These are phyloP conservation scores for Pogoniulus pusillus DNA, from an alignment of 2,797 vertebrate genomes.

Conservation along the genomic window DNA sequence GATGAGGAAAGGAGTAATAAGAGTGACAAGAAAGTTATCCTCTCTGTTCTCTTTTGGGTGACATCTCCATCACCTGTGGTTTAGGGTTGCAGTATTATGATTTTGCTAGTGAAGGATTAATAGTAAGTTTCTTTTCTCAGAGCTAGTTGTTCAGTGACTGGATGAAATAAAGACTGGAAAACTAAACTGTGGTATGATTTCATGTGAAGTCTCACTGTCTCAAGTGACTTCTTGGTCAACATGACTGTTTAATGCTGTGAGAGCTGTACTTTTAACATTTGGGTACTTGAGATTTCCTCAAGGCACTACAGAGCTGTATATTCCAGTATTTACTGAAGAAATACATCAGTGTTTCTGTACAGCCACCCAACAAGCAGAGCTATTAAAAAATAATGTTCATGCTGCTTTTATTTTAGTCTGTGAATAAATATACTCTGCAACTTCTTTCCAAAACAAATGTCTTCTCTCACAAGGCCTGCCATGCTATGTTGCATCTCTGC, in stretches of 20 bases:
- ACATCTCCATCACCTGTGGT: not conserved
- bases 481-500: slow-evolving; percentile 68
- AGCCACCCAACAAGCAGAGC: slow-evolving; percentile 42
- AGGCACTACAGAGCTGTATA: slow-evolving; percentile 27
- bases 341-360: slow-evolving; percentile 47
- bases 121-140: not conserved
- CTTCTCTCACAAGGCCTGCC: slow-evolving; percentile 73
- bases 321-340: slow-evolving; percentile 65
- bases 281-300: slow-evolving; percentile 50
- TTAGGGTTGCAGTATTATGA: not conserved
- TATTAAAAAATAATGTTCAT: slow-evolving; percentile 74
- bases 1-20: slow-evolving; percentile 14
- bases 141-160: not conserved
- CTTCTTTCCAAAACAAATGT: slow-evolving; percentile 71
- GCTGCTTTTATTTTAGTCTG: slow-evolving; percentile 68
- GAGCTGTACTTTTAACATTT: slow-evolving; percentile 40
- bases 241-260: slow-evolving; percentile 27
- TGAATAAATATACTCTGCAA: slow-evolving; percentile 70
- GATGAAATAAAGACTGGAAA: not conserved
- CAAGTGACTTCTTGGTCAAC: slow-evolving; percentile 31
- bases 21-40: slow-evolving; percentile 26
- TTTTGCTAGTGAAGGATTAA: not conserved
- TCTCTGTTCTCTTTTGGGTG: not conserved
- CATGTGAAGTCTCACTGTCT: not conserved
- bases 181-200: not conserved